Percentiles rank a stretch among this genome's conserved stretches.
phyloP scores from a whole-genome alignment of 2,113 vertebrate species.

The Melanerpes aurifrons region DNA sequence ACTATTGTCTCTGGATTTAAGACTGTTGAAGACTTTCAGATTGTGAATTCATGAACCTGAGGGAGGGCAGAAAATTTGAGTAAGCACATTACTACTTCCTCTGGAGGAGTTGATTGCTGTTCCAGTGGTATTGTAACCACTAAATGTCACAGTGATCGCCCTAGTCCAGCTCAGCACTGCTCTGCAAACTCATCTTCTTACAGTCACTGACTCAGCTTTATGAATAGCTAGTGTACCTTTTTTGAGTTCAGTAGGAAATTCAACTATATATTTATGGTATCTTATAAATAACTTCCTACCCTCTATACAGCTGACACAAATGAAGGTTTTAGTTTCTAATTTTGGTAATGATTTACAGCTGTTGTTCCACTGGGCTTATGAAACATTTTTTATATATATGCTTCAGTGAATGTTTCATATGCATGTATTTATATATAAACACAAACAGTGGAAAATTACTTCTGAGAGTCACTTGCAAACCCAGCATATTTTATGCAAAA shows the following conservation, averaged over 20 bases:
- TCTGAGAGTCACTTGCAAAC: neutral
- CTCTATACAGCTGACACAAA: conserved; percentile 26
- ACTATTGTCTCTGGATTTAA: conserved; percentile 58
- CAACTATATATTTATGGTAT: conserved; percentile 10
- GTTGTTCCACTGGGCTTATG: neutral
- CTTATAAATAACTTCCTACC: conserved; percentile 41
- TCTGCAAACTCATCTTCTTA: conserved; percentile 32
- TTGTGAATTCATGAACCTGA: conserved; percentile 56
- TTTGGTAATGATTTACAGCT: conserved; percentile 51
- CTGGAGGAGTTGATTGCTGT: conserved; percentile 55
- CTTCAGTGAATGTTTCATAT: conserved; percentile 12
- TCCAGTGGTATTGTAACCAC: conserved; percentile 67
- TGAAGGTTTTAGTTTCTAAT: conserved; percentile 48
- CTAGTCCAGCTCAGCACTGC: conserved; percentile 43
- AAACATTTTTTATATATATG: neutral
- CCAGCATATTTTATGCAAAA: conserved; percentile 26
- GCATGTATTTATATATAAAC: conserved; percentile 26
- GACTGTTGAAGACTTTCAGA: conserved; percentile 43
- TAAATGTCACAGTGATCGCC: conserved; percentile 64
- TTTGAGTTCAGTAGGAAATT: conserved; percentile 47
- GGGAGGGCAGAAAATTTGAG: conserved; percentile 48
- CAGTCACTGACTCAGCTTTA: conserved; percentile 47
- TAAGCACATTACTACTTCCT: conserved; percentile 53
- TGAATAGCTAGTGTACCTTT: conserved; percentile 29
- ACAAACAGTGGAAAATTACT: conserved; percentile 21